These are phyloP conservation scores for Chrysotoxum bicinctum DNA, from an alignment of 2,888 invertebrate genomes.

Conservation along the genomic window DNA sequence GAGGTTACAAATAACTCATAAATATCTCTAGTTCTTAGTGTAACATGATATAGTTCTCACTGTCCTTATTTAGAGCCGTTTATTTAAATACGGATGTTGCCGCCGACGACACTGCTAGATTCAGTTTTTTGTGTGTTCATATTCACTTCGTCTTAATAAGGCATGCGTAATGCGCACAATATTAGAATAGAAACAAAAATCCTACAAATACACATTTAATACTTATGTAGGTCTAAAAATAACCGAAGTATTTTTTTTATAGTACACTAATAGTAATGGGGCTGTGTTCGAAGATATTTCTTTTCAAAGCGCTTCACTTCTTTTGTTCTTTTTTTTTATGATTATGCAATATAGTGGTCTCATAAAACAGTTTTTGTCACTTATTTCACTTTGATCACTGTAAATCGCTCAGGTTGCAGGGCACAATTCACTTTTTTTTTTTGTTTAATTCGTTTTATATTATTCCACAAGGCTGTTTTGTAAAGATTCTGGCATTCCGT, in stretches of 20 bases:
- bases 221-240: conserved; percentile 53
- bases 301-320: background rate
- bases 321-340: conserved; percentile 3
- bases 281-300: conserved; percentile 39
- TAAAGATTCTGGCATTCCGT: conserved; percentile 7
- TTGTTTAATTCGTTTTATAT: background rate
- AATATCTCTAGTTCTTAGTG: conserved; percentile 27
- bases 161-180: conserved; percentile 74
- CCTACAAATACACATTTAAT: conserved; percentile 36
- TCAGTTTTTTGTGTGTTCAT: conserved; percentile 33
- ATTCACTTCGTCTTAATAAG: conserved; percentile 80
- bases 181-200: conserved; percentile 35
- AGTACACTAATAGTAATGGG: conserved; percentile 31
- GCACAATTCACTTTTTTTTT: conserved; percentile 40
- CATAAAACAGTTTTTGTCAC: conserved; percentile 24
- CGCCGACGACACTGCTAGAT: conserved; percentile 26
- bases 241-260: conserved; percentile 38
- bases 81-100: conserved; percentile 18
- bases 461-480: conserved; percentile 51
- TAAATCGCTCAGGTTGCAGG: conserved; percentile 20
- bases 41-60: conserved; percentile 63
- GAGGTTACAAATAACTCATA: conserved; percentile 9
- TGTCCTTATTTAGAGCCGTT: conserved; percentile 67
- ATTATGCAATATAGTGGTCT: conserved; percentile 52
- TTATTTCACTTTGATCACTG: conserved; percentile 26